Percentiles rank a stretch among this genome's conserved stretches.
These are phyloP conservation scores for Acronicta leporina DNA, from an alignment of 2,888 invertebrate species.

Conservation along the genomic window DNA sequence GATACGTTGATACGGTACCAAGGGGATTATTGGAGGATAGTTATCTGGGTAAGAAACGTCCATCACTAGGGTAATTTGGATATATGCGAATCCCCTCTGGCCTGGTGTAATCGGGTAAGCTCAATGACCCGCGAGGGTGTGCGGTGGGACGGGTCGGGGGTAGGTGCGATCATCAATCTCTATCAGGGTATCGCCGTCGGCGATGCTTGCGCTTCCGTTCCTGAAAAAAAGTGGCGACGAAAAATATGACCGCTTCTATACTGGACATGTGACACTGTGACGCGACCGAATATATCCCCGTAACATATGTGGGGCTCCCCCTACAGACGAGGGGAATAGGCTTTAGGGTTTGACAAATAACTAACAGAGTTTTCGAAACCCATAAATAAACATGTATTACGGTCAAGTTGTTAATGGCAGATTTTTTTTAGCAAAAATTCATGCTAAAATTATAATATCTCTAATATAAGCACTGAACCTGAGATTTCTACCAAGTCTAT, in stretches of 20 bases:
- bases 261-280: slow-evolving; percentile 66
- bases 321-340: slow-evolving; percentile 25
- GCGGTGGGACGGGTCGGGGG: slow-evolving; percentile 58
- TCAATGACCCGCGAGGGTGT: slow-evolving; percentile 74
- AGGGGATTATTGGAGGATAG: slow-evolving; percentile 72
- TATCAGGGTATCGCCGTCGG: slow-evolving; percentile 77
- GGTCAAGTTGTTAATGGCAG: too few relatives aligned
- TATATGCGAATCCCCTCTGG: slow-evolving; percentile 85
- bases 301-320: slow-evolving; percentile 37
- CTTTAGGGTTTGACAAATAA: slow-evolving; percentile 33
- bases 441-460: too few relatives aligned
- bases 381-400: too few relatives aligned
- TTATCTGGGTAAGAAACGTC: slow-evolving; percentile 84
- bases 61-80: slow-evolving; percentile 86
- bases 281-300: slow-evolving; percentile 42
- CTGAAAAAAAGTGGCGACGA: slow-evolving; percentile 76
- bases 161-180: slow-evolving; percentile 84
- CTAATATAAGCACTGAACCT: too few relatives aligned
- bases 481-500: too few relatives aligned
- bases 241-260: slow-evolving; percentile 79
- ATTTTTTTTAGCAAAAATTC: too few relatives aligned
- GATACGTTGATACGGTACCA: slow-evolving; percentile 51
- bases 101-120: slow-evolving; percentile 81
- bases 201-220: slow-evolving; percentile 70
- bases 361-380: slow-evolving; percentile 6